Conservation (phyloP, 2,113 vertebrate genomes). For the Notothenia coriiceps region DNA sequence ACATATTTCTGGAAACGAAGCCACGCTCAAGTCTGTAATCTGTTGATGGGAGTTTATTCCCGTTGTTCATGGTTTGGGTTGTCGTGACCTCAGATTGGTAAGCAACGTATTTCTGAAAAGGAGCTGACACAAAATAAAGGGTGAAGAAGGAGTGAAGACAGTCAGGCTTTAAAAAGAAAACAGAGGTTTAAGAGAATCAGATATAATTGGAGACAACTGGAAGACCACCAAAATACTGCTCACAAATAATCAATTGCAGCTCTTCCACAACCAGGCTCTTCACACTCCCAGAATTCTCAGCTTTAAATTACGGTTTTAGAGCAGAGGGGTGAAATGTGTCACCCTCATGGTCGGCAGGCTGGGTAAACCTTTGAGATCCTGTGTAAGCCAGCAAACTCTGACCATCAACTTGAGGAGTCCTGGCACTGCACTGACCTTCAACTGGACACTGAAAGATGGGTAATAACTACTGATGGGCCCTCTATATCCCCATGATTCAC, state of each 20-base stretch:
- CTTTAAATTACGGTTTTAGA: slow-evolving; percentile 80
- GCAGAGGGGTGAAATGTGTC: slow-evolving; percentile 79
- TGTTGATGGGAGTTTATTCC: slow-evolving; percentile 73
- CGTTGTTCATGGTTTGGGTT: slow-evolving; percentile 68
- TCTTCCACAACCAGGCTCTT: slow-evolving; percentile 29
- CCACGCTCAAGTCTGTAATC: slow-evolving; percentile 74
- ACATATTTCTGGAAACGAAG: slow-evolving; percentile 75
- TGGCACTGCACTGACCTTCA: slow-evolving; percentile 12
- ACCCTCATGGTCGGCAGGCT: slow-evolving; percentile 72
- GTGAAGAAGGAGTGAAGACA: background rate
- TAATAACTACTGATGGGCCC: background rate
- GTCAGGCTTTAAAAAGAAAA: background rate
- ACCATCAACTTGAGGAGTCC: slow-evolving; percentile 59
- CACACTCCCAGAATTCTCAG: slow-evolving; percentile 62
- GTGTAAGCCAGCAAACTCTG: slow-evolving; percentile 62
- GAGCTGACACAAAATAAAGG: slow-evolving; percentile 35
- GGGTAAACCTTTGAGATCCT: slow-evolving; percentile 81
- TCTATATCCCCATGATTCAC: background rate
- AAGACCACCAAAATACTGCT: background rate
- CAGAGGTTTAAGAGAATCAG: slow-evolving; percentile 1
- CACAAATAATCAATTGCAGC: background rate
- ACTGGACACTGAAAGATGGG: background rate
- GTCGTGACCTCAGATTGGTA: slow-evolving; percentile 60
- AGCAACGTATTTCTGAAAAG: slow-evolving; percentile 47
- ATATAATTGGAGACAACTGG: background rate